phyloP scores from a whole-genome alignment of 2,797 vertebrate species.

The Neosilurus mollespiculum region DNA sequence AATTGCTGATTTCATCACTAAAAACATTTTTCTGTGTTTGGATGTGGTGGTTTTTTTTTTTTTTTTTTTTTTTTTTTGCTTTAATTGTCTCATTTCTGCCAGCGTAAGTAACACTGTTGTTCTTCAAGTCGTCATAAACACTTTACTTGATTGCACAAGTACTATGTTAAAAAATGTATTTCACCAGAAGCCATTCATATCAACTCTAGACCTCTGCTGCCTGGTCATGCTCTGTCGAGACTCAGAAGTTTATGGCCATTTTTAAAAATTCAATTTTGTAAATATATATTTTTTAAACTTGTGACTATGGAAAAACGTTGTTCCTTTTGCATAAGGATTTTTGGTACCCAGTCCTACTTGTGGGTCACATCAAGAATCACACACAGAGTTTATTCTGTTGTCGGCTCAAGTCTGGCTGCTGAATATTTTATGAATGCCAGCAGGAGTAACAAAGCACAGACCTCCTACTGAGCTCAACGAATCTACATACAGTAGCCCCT shows the following conservation, averaged over 20 bases:
- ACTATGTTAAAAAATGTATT: neutral
- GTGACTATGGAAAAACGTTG: neutral
- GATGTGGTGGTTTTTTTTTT: neutral
- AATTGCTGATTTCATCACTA: neutral
- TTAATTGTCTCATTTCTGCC: neutral
- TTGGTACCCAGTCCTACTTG: neutral
- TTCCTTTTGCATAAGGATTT: neutral
- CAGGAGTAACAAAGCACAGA: constrained; percentile 64
- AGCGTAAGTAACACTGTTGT: neutral
- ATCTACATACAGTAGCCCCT: neutral
- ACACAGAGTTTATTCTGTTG: neutral
- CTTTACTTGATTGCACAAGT: neutral
- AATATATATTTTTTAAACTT: neutral
- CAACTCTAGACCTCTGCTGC: neutral
- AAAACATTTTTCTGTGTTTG: neutral
- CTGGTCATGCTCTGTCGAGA: neutral
- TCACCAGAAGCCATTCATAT: neutral
- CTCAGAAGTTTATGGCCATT: neutral
- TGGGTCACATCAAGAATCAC: neutral
- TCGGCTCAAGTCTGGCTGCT: constrained; percentile 59
- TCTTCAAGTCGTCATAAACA: neutral
- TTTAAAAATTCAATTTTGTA: neutral
- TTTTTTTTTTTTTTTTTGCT: no score
- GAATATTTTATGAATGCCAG: constrained; percentile 76
- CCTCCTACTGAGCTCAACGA: constrained; percentile 37